Conservation (phyloP, 2,888 invertebrate genomes). For the Ochropleura plecta region DNA sequence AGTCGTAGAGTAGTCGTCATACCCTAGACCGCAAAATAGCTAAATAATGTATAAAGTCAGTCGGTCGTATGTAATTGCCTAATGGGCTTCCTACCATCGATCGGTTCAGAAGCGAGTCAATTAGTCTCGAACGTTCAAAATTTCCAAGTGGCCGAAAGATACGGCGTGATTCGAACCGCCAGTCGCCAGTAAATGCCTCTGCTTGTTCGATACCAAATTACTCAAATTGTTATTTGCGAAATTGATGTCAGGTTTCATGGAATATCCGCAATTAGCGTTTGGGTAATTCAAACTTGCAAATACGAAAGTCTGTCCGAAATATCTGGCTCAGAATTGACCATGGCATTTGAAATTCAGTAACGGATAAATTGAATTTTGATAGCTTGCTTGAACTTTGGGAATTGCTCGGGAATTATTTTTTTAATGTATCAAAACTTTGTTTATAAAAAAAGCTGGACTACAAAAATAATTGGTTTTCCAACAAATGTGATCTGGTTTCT, state of each 20-base stretch:
- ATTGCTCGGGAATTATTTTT: conserved; percentile 29
- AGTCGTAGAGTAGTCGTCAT: conserved; percentile 26
- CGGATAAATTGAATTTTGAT: conserved; percentile 46
- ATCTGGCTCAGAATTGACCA: conserved; percentile 55
- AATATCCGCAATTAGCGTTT: conserved; percentile 73
- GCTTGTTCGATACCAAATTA: conserved; percentile 71
- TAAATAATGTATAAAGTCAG: conserved; percentile 45
- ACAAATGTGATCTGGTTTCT: conserved; percentile 25
- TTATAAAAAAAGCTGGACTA: conserved; percentile 2
- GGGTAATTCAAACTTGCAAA: conserved; percentile 72
- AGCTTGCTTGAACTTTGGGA: conserved; percentile 40
- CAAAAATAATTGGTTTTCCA: conserved; percentile 39
- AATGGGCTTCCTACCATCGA: conserved; percentile 62
- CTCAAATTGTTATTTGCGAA: conserved; percentile 77
- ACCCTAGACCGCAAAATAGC: conserved; percentile 25
- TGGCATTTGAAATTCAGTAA: conserved; percentile 46
- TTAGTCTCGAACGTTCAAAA: conserved; percentile 61
- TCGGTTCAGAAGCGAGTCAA: conserved; percentile 56
- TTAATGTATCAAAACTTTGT: conserved; percentile 27
- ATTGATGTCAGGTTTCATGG: conserved; percentile 74
- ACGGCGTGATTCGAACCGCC: conserved; percentile 54
- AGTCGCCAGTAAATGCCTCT: conserved; percentile 53
- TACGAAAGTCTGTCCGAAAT: conserved; percentile 61
- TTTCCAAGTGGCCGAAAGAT: conserved; percentile 63
- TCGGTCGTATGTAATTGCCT: conserved; percentile 58